A percentile compares a stretch with the other conserved stretches of the same genome.
Conservation (phyloP, 2,113 vertebrate genomes). For the Pantherophis guttatus region DNA sequence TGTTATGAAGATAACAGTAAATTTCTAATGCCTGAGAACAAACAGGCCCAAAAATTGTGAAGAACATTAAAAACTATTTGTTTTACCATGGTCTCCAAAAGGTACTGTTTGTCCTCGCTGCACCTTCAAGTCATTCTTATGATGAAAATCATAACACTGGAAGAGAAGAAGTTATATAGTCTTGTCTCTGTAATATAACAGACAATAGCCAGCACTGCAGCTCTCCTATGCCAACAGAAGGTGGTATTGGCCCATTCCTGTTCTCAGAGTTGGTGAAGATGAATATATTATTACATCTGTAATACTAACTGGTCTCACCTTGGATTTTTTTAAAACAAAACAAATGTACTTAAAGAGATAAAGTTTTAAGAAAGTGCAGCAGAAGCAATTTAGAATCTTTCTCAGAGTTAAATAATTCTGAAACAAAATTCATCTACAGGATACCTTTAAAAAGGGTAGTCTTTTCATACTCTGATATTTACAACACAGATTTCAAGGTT, state of each 20-base stretch:
- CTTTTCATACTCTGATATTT: neutral
- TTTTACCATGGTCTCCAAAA: slow-evolving; percentile 7
- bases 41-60: slow-evolving; percentile 16
- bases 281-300: neutral
- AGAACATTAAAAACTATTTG: slow-evolving; percentile 13
- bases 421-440: neutral
- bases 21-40: slow-evolving; percentile 1
- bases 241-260: neutral
- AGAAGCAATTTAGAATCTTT: neutral
- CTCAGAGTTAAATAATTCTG: neutral
- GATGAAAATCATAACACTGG: slow-evolving; percentile 15
- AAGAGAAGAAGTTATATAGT: neutral
- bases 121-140: slow-evolving; percentile 16
- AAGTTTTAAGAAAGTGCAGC: neutral
- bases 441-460: neutral
- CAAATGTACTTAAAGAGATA: neutral
- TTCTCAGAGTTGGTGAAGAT: neutral
- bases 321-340: neutral
- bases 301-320: neutral
- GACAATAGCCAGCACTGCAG: neutral
- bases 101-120: slow-evolving; percentile 11
- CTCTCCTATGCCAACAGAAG: neutral
- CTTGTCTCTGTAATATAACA: neutral
- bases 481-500: neutral
- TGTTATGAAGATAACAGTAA: neutral